Base-by-base conservation (phyloP, 2,113 vertebrate species). In the Ictidomys tridecemlineatus region DNA sequence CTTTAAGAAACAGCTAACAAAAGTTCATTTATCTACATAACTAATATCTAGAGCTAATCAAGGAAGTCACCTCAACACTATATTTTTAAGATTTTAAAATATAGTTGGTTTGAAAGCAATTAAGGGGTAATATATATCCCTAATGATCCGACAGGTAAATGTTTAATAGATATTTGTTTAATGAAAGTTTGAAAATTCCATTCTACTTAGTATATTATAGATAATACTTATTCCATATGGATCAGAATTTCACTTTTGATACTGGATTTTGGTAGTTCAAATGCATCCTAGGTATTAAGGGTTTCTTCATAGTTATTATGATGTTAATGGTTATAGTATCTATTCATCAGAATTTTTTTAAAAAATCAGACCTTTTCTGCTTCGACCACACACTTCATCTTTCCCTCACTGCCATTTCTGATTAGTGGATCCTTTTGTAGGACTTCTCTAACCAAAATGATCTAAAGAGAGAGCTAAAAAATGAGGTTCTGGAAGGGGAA, bases 21-120 rank as follows among this genome's bases (percentile, higher is more conserved):
- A 80, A 84, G 6, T 78, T 88, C 17, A 63, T 77, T 80, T 42
- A 65, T 30, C 3, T 78, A 89, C 65, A 89, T 42, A 76, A 58
- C 61, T 72, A 85, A 82, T 39, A 73, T 45, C 45, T 53, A 86
- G 14, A 95, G 4, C 28, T 74, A 78, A 72, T 61, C 74, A 77
- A 87, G 63, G 69, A 93, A 94, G 76, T 67, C 32, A 82, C n/a
- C 91, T 77, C 53, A 37, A 74, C 37, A 79, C 51, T 53, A 87
- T 34, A 83, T 63, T 45, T 45, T 45, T 91, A 94, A 94, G 37
- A 34, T 90, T 92, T 72, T 72, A 85, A 79, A 93, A 83, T 67
- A 65, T n/a, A 58, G 74, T 90, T 86, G 26, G 17, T 73, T 61
- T 78, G 18, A 51, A 73, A 88, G 22, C 80, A 86, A 86, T 61